These are phyloP conservation scores for Micronycteris hirsuta DNA, from an alignment of 2,113 vertebrate species.

Conservation along the genomic window DNA sequence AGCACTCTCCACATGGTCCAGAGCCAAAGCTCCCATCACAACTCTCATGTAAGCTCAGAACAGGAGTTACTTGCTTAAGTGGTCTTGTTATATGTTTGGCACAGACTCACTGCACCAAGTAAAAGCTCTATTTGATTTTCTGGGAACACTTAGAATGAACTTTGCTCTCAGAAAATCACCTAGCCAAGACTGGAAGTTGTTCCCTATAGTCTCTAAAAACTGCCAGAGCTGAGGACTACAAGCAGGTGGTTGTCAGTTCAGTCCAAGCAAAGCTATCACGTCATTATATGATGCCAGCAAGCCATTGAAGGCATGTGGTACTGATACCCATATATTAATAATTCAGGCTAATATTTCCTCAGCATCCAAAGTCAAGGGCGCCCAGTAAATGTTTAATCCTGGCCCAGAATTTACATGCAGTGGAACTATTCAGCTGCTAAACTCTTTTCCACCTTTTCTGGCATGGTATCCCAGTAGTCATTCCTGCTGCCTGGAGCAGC, in stretches of 20 bases:
- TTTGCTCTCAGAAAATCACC: background rate
- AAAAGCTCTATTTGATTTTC: conserved; percentile 20
- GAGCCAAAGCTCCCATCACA: background rate
- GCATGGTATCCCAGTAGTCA: background rate
- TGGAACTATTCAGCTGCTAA: background rate
- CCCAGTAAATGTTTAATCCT: background rate
- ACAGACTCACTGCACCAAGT: background rate
- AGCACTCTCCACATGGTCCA: background rate
- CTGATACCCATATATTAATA: background rate
- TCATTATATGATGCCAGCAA: background rate
- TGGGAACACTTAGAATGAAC: background rate
- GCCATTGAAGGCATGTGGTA: background rate
- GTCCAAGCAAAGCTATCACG: background rate
- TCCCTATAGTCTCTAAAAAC: background rate
- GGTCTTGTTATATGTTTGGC: background rate
- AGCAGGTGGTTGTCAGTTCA: background rate
- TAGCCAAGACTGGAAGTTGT: background rate
- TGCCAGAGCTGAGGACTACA: background rate
- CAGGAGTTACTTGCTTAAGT: background rate
- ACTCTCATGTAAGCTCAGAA: background rate
- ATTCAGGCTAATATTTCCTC: background rate
- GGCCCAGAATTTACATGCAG: background rate
- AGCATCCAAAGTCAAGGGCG: background rate
- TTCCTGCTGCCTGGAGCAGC: background rate
- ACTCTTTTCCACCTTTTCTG: background rate